phyloP scores from a whole-genome alignment of 2,113 vertebrate genomes.

The Heterotis niloticus region DNA sequence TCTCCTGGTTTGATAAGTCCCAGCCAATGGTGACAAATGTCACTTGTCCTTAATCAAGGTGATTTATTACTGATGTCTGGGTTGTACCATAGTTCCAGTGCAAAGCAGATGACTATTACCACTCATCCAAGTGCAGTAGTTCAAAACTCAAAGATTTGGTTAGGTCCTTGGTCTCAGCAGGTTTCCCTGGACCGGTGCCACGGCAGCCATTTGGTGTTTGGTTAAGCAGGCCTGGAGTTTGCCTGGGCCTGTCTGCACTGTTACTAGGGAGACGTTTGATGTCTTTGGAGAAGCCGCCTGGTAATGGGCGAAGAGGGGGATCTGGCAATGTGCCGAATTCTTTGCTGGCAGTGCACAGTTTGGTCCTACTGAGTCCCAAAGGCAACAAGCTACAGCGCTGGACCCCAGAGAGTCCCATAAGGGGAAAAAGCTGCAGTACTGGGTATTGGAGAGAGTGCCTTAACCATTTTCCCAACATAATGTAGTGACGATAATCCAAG shows the following conservation, averaged over 20 bases:
- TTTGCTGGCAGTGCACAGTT: background rate
- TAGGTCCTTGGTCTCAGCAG: background rate
- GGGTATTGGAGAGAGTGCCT: too few relatives aligned
- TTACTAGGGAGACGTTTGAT: conserved; percentile 43
- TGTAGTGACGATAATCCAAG: too few relatives aligned
- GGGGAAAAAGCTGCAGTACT: too few relatives aligned
- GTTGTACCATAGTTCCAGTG: too few relatives aligned
- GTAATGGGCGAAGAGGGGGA: background rate
- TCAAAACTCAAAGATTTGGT: background rate
- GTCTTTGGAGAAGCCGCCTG: conserved; percentile 37
- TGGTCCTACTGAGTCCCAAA: background rate
- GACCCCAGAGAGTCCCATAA: too few relatives aligned
- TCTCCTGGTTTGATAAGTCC: background rate
- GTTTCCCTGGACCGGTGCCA: background rate
- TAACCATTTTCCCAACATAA: too few relatives aligned
- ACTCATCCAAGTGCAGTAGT: too few relatives aligned
- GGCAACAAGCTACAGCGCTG: too few relatives aligned
- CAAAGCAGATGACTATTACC: too few relatives aligned
- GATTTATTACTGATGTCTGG: too few relatives aligned
- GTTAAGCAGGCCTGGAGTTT: conserved; percentile 3
- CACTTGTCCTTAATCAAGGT: too few relatives aligned
- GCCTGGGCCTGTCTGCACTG: conserved; percentile 26
- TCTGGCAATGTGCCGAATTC: background rate
- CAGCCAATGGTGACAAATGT: background rate
- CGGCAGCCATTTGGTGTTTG: background rate